These are phyloP conservation scores for Ceraclea dissimilis DNA, from an alignment of 2,888 invertebrate genomes.

Conservation along the genomic window DNA sequence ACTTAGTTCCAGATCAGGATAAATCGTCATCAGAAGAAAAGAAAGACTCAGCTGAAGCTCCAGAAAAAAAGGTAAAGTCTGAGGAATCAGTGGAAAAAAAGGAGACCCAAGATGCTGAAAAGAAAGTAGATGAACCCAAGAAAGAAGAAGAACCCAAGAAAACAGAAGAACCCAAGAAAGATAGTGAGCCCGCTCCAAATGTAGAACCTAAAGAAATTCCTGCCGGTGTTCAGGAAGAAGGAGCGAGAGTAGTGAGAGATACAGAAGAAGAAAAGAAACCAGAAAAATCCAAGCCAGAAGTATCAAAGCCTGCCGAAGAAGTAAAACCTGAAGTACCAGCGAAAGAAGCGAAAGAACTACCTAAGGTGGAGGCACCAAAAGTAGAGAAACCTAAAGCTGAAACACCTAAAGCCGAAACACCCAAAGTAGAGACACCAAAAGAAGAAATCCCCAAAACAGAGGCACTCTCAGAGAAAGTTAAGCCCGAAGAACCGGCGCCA, in stretches of 20 bases:
- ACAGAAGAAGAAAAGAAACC: slow-evolving; percentile 27
- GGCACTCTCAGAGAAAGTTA: slow-evolving; percentile 20
- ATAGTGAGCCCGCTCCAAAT: slow-evolving; percentile 37
- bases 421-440: slow-evolving; percentile 20
- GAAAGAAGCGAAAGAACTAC: background rate
- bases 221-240: slow-evolving; percentile 14
- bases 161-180: slow-evolving; percentile 30
- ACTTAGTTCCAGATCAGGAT: slow-evolving; percentile 32
- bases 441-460: slow-evolving; percentile 24
- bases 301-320: slow-evolving; percentile 22
- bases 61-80: slow-evolving; percentile 33
- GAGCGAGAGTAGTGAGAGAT: slow-evolving; percentile 20
- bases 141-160: slow-evolving; percentile 11
- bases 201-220: slow-evolving; percentile 10
- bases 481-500: slow-evolving; percentile 28
- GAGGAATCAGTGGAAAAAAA: slow-evolving; percentile 25
- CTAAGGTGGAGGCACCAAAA: slow-evolving; percentile 25
- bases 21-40: background rate
- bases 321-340: slow-evolving; percentile 27
- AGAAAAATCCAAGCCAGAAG: slow-evolving; percentile 29
- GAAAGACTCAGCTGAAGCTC: slow-evolving; percentile 28
- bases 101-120: slow-evolving; percentile 26
- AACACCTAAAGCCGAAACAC: slow-evolving; percentile 22
- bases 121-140: slow-evolving; percentile 31
- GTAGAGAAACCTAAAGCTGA: slow-evolving; percentile 27